Evolutionary conservation across 2,113 vertebrate species (phyloP), one percentile per base, ranked within the genome.

Genomic region (Leptobrachium ailaonicum): DNA sequence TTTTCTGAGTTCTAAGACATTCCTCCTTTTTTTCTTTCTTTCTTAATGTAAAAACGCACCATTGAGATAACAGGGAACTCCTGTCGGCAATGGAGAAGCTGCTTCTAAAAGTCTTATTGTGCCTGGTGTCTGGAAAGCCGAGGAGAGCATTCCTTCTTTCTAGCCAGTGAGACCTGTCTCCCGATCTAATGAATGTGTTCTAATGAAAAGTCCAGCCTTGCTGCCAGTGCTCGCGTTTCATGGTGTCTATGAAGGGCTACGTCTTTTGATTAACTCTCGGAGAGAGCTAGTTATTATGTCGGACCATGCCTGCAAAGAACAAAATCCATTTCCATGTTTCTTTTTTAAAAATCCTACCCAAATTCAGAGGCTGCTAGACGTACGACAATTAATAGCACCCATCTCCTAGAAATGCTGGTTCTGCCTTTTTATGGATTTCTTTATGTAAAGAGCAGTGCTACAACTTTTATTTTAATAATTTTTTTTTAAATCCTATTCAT

Each of bases 51-150:
- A 50, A 60, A 60, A 60, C 3, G 1, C 56, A 60, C 56, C 13
- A 13, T 60, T 60, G n/a, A 8, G 60, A 3, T 40, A 6, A 64
- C 62, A 44, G 58, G 58, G 74, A 69, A 13, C 75, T 58, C 66
- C 64, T 77, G 67, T 62, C 66, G 42, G 53, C 41, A 56, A n/a
- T 9, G 11, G 41, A 77, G 41, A 56, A 78, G 76, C 76, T 78
- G 42, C 56, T 78, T 71, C n/a, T 63, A 63, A 44, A 78, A 45
- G 70, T 71, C 20, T 62, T 68, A 69, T 69, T 66, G 71, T 81
- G 79, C 66, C 79, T 81, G 71, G 12, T 68, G 13, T 62, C 72
- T 81, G 64, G 72, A 69, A 66, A 81, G 66, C 71, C 63, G n/a
- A 66, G 62, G 10, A 70, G 54, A 73, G 40, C 41, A 66, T 66